A percentile compares a stretch with the other conserved stretches of the same genome.
Evolutionary conservation across 2,888 invertebrate genomes (phyloP).

Genomic region (Zaprionus lineosus): DNA sequence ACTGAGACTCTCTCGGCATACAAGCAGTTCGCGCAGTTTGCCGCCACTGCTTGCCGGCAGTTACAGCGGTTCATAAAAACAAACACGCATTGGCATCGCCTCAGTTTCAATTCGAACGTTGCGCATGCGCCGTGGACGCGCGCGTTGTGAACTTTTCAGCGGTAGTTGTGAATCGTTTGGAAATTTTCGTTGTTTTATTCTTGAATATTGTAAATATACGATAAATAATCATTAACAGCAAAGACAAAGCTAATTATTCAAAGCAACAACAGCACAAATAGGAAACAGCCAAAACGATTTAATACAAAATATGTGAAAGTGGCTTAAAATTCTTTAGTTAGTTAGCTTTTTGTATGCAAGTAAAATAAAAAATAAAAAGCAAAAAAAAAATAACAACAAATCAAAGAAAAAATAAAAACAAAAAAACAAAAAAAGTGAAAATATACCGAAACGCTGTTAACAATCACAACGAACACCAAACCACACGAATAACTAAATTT

Average conservation of each 20-base stretch:
- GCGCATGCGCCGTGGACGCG: slow-evolving; percentile 61
- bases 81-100: slow-evolving; percentile 48
- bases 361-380: slow-evolving; percentile 11
- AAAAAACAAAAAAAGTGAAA: slow-evolving; percentile 60
- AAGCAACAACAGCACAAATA: background rate
- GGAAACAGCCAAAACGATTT: too few species aligned
- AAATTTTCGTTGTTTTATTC: slow-evolving; percentile 1
- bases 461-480: slow-evolving; percentile 34
- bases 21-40: slow-evolving; percentile 45
- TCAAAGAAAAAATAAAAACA: slow-evolving; percentile 9
- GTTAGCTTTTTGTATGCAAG: slow-evolving; percentile 26
- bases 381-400: too few species aligned
- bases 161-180: slow-evolving; percentile 7
- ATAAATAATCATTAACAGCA: slow-evolving; percentile 1
- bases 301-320: slow-evolving; percentile 49
- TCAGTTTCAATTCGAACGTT: slow-evolving; percentile 72
- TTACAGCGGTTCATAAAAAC: slow-evolving; percentile 59
- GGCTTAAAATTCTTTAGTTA: slow-evolving; percentile 32
- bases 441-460: slow-evolving; percentile 19
- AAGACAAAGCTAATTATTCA: background rate
- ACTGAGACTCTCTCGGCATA: slow-evolving; percentile 1
- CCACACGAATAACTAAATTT: slow-evolving; percentile 19
- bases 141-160: too few species aligned
- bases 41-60: slow-evolving; percentile 34
- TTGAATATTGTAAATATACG: slow-evolving; percentile 4